Evolutionary conservation across 2,797 vertebrate species (phyloP).

Genomic region (Acestrorhynchus altus): DNA sequence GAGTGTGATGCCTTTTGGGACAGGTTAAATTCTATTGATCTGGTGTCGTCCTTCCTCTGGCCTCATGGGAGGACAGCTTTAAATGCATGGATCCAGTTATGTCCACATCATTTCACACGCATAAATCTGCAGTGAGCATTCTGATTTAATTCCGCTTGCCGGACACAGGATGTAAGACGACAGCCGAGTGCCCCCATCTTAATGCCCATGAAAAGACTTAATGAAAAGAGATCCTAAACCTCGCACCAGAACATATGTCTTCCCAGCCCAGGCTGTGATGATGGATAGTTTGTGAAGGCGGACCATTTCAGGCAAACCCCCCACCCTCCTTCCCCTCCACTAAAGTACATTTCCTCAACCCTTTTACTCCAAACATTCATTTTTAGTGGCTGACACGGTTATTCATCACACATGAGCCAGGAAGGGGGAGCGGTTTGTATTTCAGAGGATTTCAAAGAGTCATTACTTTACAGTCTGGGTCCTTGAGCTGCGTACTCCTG

Average conservation of each 20-base stretch:
- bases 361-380: constrained; percentile 58
- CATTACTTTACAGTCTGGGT: constrained; percentile 45
- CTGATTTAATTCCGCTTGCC: constrained; percentile 53
- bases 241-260: constrained; percentile 38
- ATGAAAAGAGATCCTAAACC: constrained; percentile 46
- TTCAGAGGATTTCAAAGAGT: constrained; percentile 42
- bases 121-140: constrained; percentile 53
- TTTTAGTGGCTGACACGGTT: constrained; percentile 54
- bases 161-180: constrained; percentile 32
- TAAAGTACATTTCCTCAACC: constrained; percentile 58
- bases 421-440: constrained; percentile 41
- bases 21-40: constrained; percentile 36
- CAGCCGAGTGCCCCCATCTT: constrained; percentile 41
- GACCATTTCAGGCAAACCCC: constrained; percentile 54
- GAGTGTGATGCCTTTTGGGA: constrained; percentile 8
- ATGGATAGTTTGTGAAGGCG: constrained; percentile 65
- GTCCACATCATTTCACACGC: constrained; percentile 48
- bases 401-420: constrained; percentile 43
- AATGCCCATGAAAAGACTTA: constrained; percentile 48
- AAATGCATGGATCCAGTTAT: constrained; percentile 47
- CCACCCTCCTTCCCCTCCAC: constrained; percentile 44
- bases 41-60: constrained; percentile 29
- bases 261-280: constrained; percentile 51
- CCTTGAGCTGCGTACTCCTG: constrained; percentile 12
- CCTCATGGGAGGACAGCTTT: constrained; percentile 6